Evolutionary conservation across 2,888 invertebrate species (phyloP).

Genomic region (Agonopterix alstromeriana): DNA sequence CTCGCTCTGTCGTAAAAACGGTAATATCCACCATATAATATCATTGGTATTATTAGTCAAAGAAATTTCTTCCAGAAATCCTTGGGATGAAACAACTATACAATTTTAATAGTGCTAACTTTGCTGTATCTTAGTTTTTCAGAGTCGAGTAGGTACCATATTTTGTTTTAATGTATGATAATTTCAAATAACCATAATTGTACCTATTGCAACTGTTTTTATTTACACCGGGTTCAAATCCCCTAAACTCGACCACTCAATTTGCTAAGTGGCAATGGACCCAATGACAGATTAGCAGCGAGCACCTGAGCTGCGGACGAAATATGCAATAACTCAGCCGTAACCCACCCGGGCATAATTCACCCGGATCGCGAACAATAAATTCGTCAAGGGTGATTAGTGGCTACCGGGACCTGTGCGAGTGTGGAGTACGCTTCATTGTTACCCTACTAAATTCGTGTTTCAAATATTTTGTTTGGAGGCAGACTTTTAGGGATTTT

Average conservation of each 20-base stretch:
- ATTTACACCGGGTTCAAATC: background rate
- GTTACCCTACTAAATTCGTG: background rate
- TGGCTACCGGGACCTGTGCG: slow-evolving; percentile 7
- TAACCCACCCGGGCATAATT: slow-evolving; percentile 38
- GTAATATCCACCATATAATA: no score
- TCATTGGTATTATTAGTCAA: no score
- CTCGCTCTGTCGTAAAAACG: no score
- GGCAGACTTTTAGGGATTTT: no score
- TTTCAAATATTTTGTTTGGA: no score
- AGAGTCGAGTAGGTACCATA: no score
- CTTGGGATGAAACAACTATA: no score
- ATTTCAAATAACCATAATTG: background rate
- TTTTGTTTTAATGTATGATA: no score
- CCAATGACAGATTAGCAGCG: slow-evolving; percentile 65
- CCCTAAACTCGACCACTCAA: slow-evolving; percentile 30
- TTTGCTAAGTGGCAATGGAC: slow-evolving; percentile 49
- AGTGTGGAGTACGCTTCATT: slow-evolving; percentile 19
- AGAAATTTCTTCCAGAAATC: no score
- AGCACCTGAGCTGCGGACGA: slow-evolving; percentile 54
- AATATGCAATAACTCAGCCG: slow-evolving; percentile 60
- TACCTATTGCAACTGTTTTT: background rate
- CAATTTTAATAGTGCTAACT: no score
- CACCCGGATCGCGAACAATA: slow-evolving; percentile 60
- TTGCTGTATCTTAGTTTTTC: no score
- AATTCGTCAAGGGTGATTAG: slow-evolving; percentile 68